A percentile compares a stretch with the other conserved stretches of the same genome.
These are phyloP conservation scores for Bradysia coprophila DNA, from an alignment of 1,140 invertebrate genomes.

Conservation along the genomic window DNA sequence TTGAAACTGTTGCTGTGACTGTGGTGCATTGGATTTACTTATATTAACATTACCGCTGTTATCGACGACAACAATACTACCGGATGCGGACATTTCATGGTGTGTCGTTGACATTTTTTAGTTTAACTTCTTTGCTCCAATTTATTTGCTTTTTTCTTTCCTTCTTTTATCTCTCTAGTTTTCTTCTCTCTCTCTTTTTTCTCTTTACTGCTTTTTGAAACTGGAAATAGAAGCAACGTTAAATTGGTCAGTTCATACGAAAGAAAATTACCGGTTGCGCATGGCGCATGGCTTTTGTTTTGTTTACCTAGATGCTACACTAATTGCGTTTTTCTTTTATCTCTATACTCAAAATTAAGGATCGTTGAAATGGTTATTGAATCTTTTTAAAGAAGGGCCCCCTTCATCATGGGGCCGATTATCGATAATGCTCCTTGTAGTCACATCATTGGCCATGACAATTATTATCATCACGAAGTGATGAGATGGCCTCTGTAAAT, in stretches of 20 bases:
- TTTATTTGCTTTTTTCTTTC: not conserved
- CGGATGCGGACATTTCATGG: slow-evolving; percentile 7
- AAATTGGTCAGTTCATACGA: not conserved
- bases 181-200: not conserved
- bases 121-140: not conserved
- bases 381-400: slow-evolving; percentile 12
- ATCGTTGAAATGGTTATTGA: not conserved
- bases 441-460: slow-evolving; percentile 23
- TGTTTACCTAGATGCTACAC: slow-evolving; percentile 1
- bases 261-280: slow-evolving; percentile 1
- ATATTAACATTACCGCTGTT: slow-evolving; percentile 3
- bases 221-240: not conserved
- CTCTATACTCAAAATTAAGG: not conserved
- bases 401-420: slow-evolving; percentile 22
- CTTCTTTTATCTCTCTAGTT: not conserved
- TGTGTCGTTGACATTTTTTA: not conserved
- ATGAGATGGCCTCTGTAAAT: not conserved
- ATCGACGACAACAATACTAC: slow-evolving; percentile 8
- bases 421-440: not conserved
- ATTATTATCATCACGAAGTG: slow-evolving; percentile 14
- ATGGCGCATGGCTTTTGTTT: slow-evolving; percentile 5
- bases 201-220: not conserved
- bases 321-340: not conserved
- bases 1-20: not conserved
- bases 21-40: not conserved